These are phyloP conservation scores for Acleris emargana DNA, from an alignment of 2,888 invertebrate species.

Conservation along the genomic window DNA sequence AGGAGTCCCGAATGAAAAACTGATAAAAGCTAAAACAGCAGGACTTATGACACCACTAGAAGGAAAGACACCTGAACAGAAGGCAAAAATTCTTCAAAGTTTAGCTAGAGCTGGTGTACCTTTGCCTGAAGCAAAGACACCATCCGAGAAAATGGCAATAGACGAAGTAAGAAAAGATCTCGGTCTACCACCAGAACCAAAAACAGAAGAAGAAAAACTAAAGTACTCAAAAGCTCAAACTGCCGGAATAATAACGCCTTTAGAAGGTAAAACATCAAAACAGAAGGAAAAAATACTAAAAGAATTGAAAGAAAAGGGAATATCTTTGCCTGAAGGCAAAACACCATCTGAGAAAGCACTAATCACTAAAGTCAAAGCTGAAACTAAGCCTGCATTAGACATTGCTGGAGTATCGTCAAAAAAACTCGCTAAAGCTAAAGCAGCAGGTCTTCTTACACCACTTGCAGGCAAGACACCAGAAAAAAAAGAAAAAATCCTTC, in stretches of 20 bases:
- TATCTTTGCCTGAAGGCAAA: background rate
- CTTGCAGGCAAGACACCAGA: background rate
- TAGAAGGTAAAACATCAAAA: background rate
- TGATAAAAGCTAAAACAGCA: too few relatives aligned
- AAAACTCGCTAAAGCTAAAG: background rate
- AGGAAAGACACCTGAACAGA: constrained; percentile 16
- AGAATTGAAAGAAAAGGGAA: too few relatives aligned
- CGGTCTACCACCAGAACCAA: too few relatives aligned
- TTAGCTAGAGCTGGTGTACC: constrained; percentile 41
- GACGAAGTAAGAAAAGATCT: too few relatives aligned
- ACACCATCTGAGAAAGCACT: constrained; percentile 40
- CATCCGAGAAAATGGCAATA: too few relatives aligned
- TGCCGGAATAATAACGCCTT: background rate
- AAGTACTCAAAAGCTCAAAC: constrained; percentile 31
- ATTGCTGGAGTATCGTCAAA: too few relatives aligned
- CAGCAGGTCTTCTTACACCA: background rate
- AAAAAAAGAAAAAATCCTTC: background rate
- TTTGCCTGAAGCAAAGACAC: constrained; percentile 50
- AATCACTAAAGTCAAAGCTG: constrained; percentile 10
- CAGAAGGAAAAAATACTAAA: background rate
- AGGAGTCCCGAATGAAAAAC: too few relatives aligned
- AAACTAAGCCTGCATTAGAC: constrained; percentile 4
- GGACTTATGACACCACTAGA: too few relatives aligned
- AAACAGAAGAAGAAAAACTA: background rate
- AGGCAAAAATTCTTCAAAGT: background rate